Conservation (phyloP, 2,797 vertebrate genomes). For the Pelochelys cantorii region DNA sequence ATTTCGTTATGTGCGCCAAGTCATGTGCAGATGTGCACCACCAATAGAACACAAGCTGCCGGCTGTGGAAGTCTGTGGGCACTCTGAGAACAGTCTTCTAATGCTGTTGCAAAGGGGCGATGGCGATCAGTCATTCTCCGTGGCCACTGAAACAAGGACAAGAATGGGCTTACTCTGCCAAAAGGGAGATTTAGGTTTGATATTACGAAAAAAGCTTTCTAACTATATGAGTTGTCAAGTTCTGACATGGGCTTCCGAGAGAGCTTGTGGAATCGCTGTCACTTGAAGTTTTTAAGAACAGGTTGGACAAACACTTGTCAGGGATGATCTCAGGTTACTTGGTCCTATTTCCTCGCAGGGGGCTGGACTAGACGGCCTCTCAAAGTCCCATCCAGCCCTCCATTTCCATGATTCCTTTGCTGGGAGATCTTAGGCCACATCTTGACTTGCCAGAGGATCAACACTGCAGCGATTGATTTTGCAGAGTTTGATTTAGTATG, state of each 20-base stretch:
- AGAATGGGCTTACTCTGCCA: not conserved
- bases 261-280: not conserved
- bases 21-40: too few relatives aligned
- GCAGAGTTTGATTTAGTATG: too few relatives aligned
- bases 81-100: not conserved
- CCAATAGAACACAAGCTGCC: too few relatives aligned
- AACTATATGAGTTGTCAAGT: not conserved
- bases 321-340: not conserved
- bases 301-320: not conserved
- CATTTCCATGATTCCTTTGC: not conserved
- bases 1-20: too few relatives aligned
- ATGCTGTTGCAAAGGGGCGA: not conserved
- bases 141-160: not conserved
- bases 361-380: not conserved
- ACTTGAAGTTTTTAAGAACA: not conserved
- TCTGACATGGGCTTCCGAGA: not conserved
- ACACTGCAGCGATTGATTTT: too few relatives aligned
- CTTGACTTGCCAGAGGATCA: too few relatives aligned
- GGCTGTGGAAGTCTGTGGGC: not conserved
- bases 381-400: not conserved
- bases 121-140: not conserved
- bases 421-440: not conserved
- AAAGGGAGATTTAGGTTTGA: not conserved
- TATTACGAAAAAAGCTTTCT: not conserved
- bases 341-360: too few relatives aligned